Conservation (phyloP, 2,888 invertebrate species). For the Drosophila rubida region DNA sequence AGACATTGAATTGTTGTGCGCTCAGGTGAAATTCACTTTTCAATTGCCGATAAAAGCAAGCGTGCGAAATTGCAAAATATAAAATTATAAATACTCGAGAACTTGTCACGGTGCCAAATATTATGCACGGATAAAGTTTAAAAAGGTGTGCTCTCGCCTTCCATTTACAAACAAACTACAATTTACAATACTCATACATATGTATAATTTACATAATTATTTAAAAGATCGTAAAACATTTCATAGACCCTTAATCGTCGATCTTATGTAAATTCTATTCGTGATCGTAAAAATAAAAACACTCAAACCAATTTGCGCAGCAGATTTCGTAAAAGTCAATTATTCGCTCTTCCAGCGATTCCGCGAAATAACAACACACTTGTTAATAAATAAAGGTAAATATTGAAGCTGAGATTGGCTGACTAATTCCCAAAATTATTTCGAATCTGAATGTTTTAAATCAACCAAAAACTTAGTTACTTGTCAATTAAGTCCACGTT, state of each 20-base stretch:
- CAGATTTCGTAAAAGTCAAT: constrained; percentile 36
- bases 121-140: constrained; percentile 27
- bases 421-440: background rate
- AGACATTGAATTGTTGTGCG: constrained; percentile 8
- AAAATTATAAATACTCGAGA: constrained; percentile 43
- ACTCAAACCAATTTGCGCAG: constrained; percentile 60
- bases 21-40: constrained; percentile 17
- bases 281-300: constrained; percentile 5
- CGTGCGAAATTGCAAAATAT: constrained; percentile 27
- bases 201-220: constrained; percentile 19
- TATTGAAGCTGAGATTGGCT: constrained; percentile 10
- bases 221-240: constrained; percentile 42
- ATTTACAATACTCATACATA: background rate
- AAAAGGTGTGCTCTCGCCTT: constrained; percentile 44
- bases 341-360: background rate
- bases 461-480: background rate
- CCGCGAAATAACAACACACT: background rate
- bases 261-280: constrained; percentile 50
- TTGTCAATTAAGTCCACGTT: constrained; percentile 8
- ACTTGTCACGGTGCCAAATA: constrained; percentile 67
- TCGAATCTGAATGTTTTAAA: background rate
- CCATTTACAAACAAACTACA: constrained; percentile 21
- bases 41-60: constrained; percentile 15
- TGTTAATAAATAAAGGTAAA: constrained; percentile 43
- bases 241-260: constrained; percentile 1